These are phyloP conservation scores for Perca fluviatilis DNA, from an alignment of 2,113 vertebrate species.

Conservation along the genomic window DNA sequence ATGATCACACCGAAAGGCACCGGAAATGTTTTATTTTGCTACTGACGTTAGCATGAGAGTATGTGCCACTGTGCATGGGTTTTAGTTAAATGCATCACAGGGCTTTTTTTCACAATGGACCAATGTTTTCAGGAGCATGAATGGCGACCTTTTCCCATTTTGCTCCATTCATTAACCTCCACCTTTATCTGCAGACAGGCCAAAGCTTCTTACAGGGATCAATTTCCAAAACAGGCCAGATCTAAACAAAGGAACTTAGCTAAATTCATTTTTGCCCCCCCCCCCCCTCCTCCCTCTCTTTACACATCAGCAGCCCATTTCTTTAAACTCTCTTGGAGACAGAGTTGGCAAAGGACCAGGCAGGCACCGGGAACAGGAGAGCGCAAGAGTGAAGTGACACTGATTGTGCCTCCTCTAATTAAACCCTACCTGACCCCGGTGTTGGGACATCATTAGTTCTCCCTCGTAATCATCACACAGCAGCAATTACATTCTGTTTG, in stretches of 20 bases:
- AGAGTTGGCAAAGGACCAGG: constrained; percentile 90
- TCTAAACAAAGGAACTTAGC: constrained; percentile 75
- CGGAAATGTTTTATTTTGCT: constrained; percentile 16
- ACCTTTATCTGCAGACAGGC: constrained; percentile 65
- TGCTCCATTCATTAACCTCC: constrained; percentile 66
- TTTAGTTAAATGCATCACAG: constrained; percentile 21
- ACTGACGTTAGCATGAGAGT: constrained; percentile 8
- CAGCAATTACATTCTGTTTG: constrained; percentile 94
- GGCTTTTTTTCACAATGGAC: constrained; percentile 34
- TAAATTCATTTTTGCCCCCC: constrained; percentile 78
- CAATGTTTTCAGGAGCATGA: constrained; percentile 30
- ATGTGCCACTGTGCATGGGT: neutral
- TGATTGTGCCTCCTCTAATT: constrained; percentile 97
- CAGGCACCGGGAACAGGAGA: constrained; percentile 76
- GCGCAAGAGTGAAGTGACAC: constrained; percentile 90
- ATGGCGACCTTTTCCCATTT: constrained; percentile 46
- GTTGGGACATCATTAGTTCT: constrained; percentile 98
- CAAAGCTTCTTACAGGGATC: constrained; percentile 50
- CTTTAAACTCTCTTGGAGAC: constrained; percentile 87
- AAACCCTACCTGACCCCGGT: constrained; percentile 96
- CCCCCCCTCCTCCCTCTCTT: constrained; percentile 75
- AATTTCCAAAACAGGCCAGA: constrained; percentile 70
- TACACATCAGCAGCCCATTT: constrained; percentile 88
- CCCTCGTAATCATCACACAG: constrained; percentile 91
- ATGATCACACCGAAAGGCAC: constrained; percentile 9